Percentiles rank a stretch among this genome's conserved stretches.
Conservation (phyloP, 2,888 invertebrate genomes). For the Empis livida region DNA sequence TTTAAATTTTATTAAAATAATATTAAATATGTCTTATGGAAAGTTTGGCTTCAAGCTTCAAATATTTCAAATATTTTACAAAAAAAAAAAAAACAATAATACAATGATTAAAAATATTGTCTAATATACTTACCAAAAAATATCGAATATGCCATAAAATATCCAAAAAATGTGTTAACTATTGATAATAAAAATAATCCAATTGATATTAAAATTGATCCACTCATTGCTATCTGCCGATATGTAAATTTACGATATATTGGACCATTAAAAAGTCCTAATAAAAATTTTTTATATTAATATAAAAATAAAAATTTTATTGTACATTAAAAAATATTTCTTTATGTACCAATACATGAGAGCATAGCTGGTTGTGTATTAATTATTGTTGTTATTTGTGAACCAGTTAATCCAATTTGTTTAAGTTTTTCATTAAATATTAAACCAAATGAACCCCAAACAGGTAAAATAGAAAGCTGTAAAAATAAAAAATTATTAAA, state of each 20-base stretch:
- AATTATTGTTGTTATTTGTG: conserved; percentile 57
- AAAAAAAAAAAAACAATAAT: too few relatives aligned
- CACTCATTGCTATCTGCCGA: conserved; percentile 47
- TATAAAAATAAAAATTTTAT: not conserved
- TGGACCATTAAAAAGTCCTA: conserved; percentile 45
- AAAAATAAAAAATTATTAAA: not conserved
- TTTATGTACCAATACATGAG: conserved; percentile 46
- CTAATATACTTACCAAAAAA: conserved; percentile 44
- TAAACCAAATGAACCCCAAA: conserved; percentile 54
- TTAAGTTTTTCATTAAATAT: conserved; percentile 52
- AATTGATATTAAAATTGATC: conserved; percentile 41
- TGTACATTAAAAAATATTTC: not conserved
- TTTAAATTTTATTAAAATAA: too few relatives aligned
- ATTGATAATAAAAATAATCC: conserved; percentile 44
- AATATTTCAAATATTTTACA: too few relatives aligned
- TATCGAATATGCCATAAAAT: conserved; percentile 47
- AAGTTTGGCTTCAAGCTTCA: too few relatives aligned
- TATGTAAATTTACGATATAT: conserved; percentile 48
- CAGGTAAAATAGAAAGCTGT: conserved; percentile 31
- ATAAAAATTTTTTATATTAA: too few relatives aligned
- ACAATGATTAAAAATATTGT: too few relatives aligned
- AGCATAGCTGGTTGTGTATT: conserved; percentile 58
- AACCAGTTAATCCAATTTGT: conserved; percentile 46
- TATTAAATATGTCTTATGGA: too few relatives aligned
- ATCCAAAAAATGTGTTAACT: conserved; percentile 44